Evolutionary conservation across 2,888 invertebrate genomes (phyloP).

Genomic region (Pristionchus entomophagus): DNA sequence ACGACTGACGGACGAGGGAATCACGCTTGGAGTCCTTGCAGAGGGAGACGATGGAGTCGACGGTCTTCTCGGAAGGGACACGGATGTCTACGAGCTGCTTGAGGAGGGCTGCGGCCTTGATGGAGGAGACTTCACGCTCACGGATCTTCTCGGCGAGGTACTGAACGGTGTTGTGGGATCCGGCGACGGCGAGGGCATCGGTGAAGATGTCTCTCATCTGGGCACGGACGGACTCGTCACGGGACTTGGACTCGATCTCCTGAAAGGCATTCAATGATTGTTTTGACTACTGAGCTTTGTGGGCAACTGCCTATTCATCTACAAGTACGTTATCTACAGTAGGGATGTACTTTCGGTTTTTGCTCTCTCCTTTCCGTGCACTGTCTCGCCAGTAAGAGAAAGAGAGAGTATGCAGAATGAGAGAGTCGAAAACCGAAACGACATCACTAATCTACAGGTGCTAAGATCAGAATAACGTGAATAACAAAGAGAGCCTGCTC

Average conservation of each 20-base stretch:
- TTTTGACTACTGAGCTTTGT: no score
- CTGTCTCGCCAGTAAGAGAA: no score
- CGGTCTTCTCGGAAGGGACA: constrained; percentile 50
- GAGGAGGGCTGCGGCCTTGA: constrained; percentile 48
- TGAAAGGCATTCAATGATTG: not conserved
- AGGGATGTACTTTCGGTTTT: no score
- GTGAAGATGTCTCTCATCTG: constrained; percentile 64
- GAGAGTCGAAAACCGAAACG: no score
- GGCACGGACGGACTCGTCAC: not conserved
- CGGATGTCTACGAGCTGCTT: constrained; percentile 51
- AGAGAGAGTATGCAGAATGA: no score
- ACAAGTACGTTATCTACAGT: no score
- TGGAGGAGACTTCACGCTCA: constrained; percentile 47
- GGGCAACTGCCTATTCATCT: no score
- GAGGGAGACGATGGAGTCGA: constrained; percentile 50
- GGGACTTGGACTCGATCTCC: constrained; percentile 37
- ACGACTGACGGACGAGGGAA: constrained; percentile 62
- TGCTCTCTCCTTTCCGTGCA: no score
- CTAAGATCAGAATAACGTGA: no score
- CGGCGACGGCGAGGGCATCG: constrained; percentile 66
- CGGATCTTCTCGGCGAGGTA: constrained; percentile 58
- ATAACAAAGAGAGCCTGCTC: no score
- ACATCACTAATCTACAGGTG: no score
- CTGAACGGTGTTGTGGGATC: constrained; percentile 62
- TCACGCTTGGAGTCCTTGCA: constrained; percentile 52